Evolutionary conservation across 2,888 invertebrate species (phyloP).

Genomic region (Cylloceria caligata): DNA sequence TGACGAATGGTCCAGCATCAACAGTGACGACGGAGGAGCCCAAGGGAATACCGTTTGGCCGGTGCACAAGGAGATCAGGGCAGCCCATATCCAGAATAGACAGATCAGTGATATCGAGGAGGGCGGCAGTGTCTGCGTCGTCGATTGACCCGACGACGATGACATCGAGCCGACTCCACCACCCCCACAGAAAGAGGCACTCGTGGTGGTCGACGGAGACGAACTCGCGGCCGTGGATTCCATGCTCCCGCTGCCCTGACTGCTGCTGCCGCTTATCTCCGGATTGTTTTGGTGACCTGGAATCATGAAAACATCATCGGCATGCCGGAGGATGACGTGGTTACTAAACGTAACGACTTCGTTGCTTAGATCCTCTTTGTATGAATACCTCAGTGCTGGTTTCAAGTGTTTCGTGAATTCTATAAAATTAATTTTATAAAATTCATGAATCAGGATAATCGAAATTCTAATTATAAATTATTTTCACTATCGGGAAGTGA

Average conservation of each 20-base stretch:
- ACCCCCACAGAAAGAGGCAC: slow-evolving; percentile 76
- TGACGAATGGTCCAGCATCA: slow-evolving; percentile 37
- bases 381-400: neutral
- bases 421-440: too few species aligned
- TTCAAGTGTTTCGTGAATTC: too few species aligned
- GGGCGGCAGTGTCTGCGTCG: slow-evolving; percentile 74
- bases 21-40: slow-evolving; percentile 65
- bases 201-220: slow-evolving; percentile 71
- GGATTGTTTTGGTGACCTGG: slow-evolving; percentile 64
- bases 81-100: slow-evolving; percentile 84
- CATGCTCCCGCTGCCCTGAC: slow-evolving; percentile 72
- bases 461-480: too few species aligned
- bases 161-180: slow-evolving; percentile 80
- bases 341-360: neutral
- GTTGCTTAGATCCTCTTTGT: neutral
- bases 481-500: too few species aligned
- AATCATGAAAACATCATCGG: slow-evolving; percentile 36
- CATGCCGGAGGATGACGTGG: slow-evolving; percentile 26
- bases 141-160: slow-evolving; percentile 83
- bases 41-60: slow-evolving; percentile 72
- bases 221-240: slow-evolving; percentile 65
- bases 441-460: too few species aligned
- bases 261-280: slow-evolving; percentile 45
- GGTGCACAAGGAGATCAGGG: slow-evolving; percentile 83
- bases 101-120: slow-evolving; percentile 76